These are phyloP conservation scores for Trachelus stipa DNA, from an alignment of 2,888 invertebrate species.

Conservation along the genomic window DNA sequence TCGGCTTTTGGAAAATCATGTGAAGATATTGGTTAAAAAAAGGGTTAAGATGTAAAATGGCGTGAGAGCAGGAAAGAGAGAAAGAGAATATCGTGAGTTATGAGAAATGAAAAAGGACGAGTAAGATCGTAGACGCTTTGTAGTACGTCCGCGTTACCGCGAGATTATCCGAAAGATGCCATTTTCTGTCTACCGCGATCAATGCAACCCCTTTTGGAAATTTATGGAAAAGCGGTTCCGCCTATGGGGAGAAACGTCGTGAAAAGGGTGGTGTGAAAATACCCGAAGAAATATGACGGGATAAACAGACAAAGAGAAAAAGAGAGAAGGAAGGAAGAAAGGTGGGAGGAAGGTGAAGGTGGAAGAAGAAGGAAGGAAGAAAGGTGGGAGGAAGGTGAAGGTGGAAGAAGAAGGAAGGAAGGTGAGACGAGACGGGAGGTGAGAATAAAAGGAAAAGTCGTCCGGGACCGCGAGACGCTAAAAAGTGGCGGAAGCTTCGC, in stretches of 20 bases:
- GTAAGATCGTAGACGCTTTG: not conserved
- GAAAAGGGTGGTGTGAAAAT: not conserved
- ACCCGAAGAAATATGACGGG: not conserved
- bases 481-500: slow-evolving; percentile 8
- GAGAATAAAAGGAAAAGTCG: slow-evolving; percentile 12
- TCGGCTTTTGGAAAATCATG: not conserved
- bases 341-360: not conserved
- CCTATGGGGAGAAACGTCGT: not conserved
- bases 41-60: not conserved
- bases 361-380: slow-evolving; percentile 10
- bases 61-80: too few relatives aligned
- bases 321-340: slow-evolving; percentile 1
- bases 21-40: not conserved
- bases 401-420: not conserved
- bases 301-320: not conserved
- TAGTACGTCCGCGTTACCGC: not conserved
- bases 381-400: not conserved
- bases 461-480: slow-evolving; percentile 3
- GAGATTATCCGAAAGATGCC: slow-evolving; percentile 6
- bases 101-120: not conserved
- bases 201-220: not conserved
- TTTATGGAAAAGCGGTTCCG: slow-evolving; percentile 2
- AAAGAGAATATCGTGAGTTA: not conserved
- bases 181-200: not conserved
- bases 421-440: slow-evolving; percentile 4